Evolutionary conservation across 2,888 invertebrate genomes (phyloP).

Genomic region (Taenaris catops): DNA sequence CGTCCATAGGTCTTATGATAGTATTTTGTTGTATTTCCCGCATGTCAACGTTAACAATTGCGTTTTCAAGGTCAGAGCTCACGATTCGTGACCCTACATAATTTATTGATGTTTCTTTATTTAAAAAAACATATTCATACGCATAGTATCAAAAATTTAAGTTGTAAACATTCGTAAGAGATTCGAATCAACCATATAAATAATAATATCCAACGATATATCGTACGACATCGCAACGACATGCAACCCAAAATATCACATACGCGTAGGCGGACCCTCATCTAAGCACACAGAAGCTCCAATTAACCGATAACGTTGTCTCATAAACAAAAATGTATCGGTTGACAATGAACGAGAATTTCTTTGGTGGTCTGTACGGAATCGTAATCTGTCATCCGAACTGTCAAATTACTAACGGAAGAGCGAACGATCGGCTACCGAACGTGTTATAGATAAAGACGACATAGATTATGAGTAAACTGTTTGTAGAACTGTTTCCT

Average conservation of each 20-base stretch:
- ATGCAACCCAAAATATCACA: constrained; percentile 4
- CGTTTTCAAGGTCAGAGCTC: too few species aligned
- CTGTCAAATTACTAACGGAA: constrained; percentile 80
- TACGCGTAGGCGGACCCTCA: constrained; percentile 24
- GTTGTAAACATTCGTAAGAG: too few species aligned
- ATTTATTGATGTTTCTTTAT: too few species aligned
- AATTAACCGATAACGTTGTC: constrained; percentile 59
- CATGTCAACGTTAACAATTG: too few species aligned
- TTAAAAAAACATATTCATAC: too few species aligned
- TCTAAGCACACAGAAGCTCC: constrained; percentile 46
- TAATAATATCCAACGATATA: too few species aligned
- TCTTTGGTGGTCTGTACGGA: constrained; percentile 65
- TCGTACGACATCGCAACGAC: constrained; percentile 2
- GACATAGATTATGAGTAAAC: constrained; percentile 38
- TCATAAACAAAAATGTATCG: constrained; percentile 61
- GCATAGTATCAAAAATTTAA: too few species aligned
- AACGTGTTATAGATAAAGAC: constrained; percentile 73
- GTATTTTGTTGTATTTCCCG: too few species aligned
- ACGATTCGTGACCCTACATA: too few species aligned
- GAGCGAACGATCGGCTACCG: constrained; percentile 77
- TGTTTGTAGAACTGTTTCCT: constrained; percentile 2
- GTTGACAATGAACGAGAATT: constrained; percentile 55
- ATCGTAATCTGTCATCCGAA: constrained; percentile 77
- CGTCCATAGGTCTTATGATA: too few species aligned
- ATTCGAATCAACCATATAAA: too few species aligned